Evolutionary conservation across 2,113 vertebrate genomes (phyloP).

Genomic region (Arizona elegans): DNA sequence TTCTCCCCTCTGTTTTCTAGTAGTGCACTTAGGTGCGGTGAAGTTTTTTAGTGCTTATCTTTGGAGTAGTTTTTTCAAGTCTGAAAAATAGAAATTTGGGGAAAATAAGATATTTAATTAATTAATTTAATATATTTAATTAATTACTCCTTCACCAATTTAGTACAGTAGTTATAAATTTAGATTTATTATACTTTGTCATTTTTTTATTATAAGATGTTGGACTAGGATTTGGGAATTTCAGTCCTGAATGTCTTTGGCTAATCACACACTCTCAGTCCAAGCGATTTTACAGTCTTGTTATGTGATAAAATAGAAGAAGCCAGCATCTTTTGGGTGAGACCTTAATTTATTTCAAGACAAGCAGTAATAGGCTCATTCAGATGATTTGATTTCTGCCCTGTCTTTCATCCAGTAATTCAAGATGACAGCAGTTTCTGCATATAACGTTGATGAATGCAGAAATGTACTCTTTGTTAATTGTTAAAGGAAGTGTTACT

Average conservation of each 20-base stretch:
- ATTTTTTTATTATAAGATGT: not conserved
- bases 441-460: not conserved
- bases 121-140: not conserved
- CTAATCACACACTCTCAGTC: not conserved
- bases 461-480: not conserved
- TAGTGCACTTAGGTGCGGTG: not conserved
- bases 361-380: not conserved
- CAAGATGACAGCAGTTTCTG: not conserved
- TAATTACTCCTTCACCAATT: not conserved
- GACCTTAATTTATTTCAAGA: not conserved
- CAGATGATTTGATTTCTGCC: not conserved
- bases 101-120: not conserved
- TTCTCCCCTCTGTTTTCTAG: not conserved
- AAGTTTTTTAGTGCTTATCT: not conserved
- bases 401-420: not conserved
- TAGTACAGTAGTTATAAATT: not conserved
- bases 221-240: not conserved
- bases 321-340: not conserved
- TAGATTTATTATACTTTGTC: not conserved
- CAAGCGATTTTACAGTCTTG: not conserved
- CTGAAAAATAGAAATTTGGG: not conserved
- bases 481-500: not conserved
- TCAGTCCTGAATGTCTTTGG: not conserved
- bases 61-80: not conserved
- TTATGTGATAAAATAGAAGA: not conserved